Evolutionary conservation across 2,797 vertebrate species (phyloP).

Genomic region (Potorous gilbertii): DNA sequence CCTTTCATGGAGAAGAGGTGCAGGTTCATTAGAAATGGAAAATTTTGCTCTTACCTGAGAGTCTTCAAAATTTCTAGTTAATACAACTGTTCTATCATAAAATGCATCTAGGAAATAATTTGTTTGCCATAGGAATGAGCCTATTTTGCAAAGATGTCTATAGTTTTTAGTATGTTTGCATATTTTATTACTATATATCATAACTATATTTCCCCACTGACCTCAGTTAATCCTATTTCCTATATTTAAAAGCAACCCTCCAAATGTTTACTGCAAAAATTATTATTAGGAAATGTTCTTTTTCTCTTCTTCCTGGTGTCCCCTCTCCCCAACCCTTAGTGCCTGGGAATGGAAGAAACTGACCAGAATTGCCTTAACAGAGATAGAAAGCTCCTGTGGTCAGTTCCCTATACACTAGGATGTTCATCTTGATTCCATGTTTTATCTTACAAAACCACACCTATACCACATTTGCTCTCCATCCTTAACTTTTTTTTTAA

Average conservation of each 20-base stretch:
- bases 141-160: background rate
- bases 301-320: background rate
- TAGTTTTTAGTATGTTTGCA: background rate
- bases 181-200: background rate
- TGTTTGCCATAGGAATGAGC: background rate
- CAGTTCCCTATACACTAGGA: background rate
- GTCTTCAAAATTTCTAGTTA: background rate
- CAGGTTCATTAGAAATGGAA: background rate
- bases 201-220: background rate
- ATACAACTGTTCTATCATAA: background rate
- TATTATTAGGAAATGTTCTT: background rate
- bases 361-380: background rate
- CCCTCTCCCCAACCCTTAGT: background rate
- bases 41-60: background rate
- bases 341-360: background rate
- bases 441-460: background rate
- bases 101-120: background rate
- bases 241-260: background rate
- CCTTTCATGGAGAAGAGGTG: background rate
- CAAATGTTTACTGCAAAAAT: background rate
- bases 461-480: background rate
- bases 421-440: background rate
- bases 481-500: background rate
- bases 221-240: background rate
- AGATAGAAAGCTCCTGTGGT: background rate